Base-by-base conservation (phyloP, 2,113 vertebrate genomes). In the Oxyura jamaicensis region DNA sequence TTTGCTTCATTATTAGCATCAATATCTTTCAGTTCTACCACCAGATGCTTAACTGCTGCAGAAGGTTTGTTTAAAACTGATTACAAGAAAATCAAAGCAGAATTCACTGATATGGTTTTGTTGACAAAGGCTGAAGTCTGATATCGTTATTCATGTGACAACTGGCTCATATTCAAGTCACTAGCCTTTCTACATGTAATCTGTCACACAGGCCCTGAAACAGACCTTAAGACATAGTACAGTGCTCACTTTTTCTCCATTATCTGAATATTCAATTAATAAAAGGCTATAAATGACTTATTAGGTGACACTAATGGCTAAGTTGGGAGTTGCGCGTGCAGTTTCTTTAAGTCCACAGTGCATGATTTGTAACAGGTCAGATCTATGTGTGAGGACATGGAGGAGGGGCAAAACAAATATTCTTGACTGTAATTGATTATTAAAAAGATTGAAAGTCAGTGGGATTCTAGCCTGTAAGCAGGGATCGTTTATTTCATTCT, bases 361-460 rank as follows among this genome's bases (percentile, higher is more conserved):
- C 94, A 83, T 93, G 80, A 96, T 95, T 93, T 96, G 60, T 94
- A 83, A 88, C 42, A 80, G 81, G 73, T 42, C 20, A 90, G 53
- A 83, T 80, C 67, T 87, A 52, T 81, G 44, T 71, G 39, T 77
- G 71, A 83, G 73, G 82, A 60, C 26, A 76, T 17, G 46, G 72
- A 88, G 71, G 94, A 93, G 74, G 20, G 23, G 39, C 77, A 94
- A 95, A 94, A 72, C 36, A 92, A 92, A 95, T 89, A 58, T 69
- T 78, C 78, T 84, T 80, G 85, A 85, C 65, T 81, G 68, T 86
- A 97, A 93, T 90, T 84, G 92, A 81, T 90, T 86, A 75, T 94
- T 88, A 82, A 88, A 92, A 91, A 88, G 92, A 96, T 62, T 88
- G 86, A 96, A 95, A 95, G 59, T 58, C 87, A 79, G 26, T 78